Conservation (phyloP, 1,140 invertebrate species). For the Ceratosolen fusciceps region DNA sequence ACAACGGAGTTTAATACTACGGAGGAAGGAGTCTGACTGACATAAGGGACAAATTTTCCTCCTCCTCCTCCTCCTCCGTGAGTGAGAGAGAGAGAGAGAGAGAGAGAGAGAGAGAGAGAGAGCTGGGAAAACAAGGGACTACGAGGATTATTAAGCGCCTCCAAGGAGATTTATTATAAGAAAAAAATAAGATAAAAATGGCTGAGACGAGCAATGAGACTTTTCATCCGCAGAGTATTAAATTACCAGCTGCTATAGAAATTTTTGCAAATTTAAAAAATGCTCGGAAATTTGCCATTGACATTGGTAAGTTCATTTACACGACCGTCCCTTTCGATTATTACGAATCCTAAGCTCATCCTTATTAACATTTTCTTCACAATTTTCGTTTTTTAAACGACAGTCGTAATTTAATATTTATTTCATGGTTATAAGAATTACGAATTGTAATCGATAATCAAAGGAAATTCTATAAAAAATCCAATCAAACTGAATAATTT, state of each 20-base stretch:
- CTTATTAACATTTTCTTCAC: not conserved
- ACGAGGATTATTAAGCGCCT: too few relatives aligned
- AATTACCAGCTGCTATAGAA: slow-evolving; percentile 72
- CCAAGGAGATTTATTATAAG: not conserved
- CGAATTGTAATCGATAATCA: not conserved
- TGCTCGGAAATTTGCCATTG: slow-evolving; percentile 81
- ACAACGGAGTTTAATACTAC: too few relatives aligned
- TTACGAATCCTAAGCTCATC: not conserved
- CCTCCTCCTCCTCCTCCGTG: too few relatives aligned
- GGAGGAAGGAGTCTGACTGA: too few relatives aligned
- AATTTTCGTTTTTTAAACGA: not conserved
- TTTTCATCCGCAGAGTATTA: slow-evolving; percentile 67
- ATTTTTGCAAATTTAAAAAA: slow-evolving; percentile 81
- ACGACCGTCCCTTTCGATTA: not conserved
- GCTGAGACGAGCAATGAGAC: slow-evolving; percentile 59
- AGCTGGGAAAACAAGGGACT: too few relatives aligned
- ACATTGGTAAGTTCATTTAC: slow-evolving; percentile 74
- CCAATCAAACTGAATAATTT: slow-evolving; percentile 19
- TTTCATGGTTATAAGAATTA: slow-evolving; percentile 2
- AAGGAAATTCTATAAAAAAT: not conserved
- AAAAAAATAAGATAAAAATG: slow-evolving; percentile 39
- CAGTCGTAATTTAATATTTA: not conserved
- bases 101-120: too few relatives aligned
- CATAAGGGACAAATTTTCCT: too few relatives aligned
- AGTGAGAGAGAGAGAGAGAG: too few relatives aligned